These are phyloP conservation scores for Linurgus olivaceus DNA, from an alignment of 2,797 vertebrate genomes.

Conservation along the genomic window DNA sequence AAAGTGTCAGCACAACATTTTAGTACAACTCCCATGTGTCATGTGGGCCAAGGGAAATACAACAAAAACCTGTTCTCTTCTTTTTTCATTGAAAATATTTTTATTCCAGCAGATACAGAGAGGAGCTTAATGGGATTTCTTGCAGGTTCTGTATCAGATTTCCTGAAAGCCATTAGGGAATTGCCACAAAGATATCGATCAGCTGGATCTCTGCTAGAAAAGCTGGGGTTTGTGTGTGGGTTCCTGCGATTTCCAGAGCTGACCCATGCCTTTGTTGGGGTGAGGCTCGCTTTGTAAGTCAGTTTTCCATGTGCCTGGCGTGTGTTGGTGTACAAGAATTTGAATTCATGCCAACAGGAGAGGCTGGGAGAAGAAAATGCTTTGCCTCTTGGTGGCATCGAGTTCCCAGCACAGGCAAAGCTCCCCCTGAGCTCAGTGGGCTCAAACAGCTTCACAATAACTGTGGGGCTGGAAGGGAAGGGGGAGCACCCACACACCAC, in stretches of 20 bases:
- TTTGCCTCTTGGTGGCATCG: neutral
- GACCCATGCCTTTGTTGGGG: neutral
- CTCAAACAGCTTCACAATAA: neutral
- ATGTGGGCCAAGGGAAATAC: fast-evolving
- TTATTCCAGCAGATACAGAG: neutral
- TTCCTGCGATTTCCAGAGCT: neutral
- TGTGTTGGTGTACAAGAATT: neutral
- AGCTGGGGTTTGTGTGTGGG: fast-evolving
- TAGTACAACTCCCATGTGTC: neutral
- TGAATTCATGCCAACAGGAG: neutral
- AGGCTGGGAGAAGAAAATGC: neutral
- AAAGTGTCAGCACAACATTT: neutral
- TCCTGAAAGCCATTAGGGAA: neutral
- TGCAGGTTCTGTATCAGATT: neutral
- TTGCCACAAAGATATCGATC: neutral
- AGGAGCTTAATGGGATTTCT: neutral
- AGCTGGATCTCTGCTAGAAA: neutral
- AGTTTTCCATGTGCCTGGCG: neutral
- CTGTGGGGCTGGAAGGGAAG: neutral
- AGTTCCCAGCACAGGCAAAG: neutral
- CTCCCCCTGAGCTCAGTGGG: neutral
- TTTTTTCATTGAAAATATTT: neutral
- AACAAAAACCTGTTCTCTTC: neutral
- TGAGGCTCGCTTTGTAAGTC: neutral
- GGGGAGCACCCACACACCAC: neutral